Percentiles rank a stretch among this genome's conserved stretches.
Evolutionary conservation across 2,888 invertebrate genomes (phyloP).

Genomic region (Aphodius sticticus): DNA sequence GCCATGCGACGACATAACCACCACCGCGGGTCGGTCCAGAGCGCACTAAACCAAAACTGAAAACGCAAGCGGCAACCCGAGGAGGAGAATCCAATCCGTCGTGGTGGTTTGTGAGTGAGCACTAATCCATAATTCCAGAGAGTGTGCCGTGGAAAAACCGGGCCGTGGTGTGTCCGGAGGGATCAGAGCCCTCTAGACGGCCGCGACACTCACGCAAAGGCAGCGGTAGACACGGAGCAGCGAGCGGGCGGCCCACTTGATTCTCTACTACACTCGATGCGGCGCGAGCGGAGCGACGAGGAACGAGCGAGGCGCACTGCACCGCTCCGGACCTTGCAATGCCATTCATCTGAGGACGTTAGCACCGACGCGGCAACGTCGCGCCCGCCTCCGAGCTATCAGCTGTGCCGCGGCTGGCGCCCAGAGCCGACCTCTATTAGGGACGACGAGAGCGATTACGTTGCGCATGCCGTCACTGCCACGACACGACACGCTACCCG

Average conservation of each 20-base stretch:
- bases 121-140: conserved; percentile 23
- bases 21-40: not conserved
- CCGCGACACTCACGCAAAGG: conserved; percentile 4
- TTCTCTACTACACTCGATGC: not conserved
- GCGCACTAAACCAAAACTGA: not conserved
- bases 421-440: conserved; percentile 34
- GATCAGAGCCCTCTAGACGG: conserved; percentile 22
- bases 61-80: not conserved
- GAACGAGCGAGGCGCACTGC: conserved; percentile 43
- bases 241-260: not conserved
- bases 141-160: conserved; percentile 19
- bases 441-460: conserved; percentile 20
- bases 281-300: conserved; percentile 31
- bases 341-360: conserved; percentile 70
- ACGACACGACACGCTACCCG: conserved; percentile 7
- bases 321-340: conserved; percentile 64
- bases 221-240: not conserved
- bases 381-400: conserved; percentile 49
- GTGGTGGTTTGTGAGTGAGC: not conserved
- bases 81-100: not conserved
- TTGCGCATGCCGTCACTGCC: conserved; percentile 25
- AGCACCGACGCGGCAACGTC: conserved; percentile 64
- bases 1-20: not conserved
- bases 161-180: conserved; percentile 12
- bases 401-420: conserved; percentile 37